These are phyloP conservation scores for Lasioglossum baleicum DNA, from an alignment of 1,140 invertebrate genomes.

Conservation along the genomic window DNA sequence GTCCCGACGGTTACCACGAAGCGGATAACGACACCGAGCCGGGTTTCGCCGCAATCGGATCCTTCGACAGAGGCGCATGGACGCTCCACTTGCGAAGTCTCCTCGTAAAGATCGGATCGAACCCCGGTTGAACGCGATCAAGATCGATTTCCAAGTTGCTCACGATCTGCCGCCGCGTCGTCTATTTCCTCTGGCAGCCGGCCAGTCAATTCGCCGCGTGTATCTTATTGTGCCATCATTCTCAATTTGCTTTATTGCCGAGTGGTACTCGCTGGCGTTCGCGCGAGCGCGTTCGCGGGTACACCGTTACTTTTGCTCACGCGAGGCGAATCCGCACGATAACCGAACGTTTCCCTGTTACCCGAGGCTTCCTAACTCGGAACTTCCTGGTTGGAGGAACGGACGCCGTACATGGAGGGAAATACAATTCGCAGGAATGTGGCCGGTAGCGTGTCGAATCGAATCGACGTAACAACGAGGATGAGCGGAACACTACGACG, in stretches of 20 bases:
- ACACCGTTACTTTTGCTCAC: slow-evolving; percentile 40
- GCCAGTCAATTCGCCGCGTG: not conserved
- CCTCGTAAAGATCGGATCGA: not conserved
- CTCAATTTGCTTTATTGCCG: slow-evolving; percentile 22
- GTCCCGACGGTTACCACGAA: not conserved
- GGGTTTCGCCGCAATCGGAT: not conserved
- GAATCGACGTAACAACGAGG: too few species aligned
- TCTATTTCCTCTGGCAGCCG: not conserved
- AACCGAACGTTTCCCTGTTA: not conserved
- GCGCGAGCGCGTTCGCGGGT: not conserved
- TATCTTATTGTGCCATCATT: slow-evolving; percentile 51
- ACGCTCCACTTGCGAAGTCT: slow-evolving; percentile 16
- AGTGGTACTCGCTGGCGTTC: not conserved
- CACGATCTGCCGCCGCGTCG: not conserved
- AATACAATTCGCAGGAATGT: too few species aligned
- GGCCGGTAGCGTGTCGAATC: too few species aligned
- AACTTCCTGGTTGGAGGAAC: not conserved
- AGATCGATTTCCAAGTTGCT: slow-evolving; percentile 19
- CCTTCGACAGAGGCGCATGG: not conserved
- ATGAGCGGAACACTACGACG: too few species aligned
- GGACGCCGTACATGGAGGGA: not conserved
- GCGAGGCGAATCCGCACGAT: slow-evolving; percentile 7
- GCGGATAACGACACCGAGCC: not conserved
- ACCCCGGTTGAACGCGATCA: slow-evolving; percentile 5
- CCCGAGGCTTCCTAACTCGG: not conserved